Conservation (phyloP, 2,888 invertebrate genomes). For the Watsonalla binaria region DNA sequence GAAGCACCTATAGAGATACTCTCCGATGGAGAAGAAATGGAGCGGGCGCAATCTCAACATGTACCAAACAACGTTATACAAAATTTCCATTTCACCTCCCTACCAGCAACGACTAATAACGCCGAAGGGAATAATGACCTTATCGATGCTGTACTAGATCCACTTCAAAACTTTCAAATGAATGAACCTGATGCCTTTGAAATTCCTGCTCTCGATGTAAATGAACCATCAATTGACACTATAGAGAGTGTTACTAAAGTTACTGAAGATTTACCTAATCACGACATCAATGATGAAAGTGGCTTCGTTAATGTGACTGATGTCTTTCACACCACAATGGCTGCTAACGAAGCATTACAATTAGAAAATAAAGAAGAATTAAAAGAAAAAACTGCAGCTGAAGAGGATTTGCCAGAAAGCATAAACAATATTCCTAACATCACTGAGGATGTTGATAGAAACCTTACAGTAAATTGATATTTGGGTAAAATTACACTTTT, state of each 20-base stretch:
- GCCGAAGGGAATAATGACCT: constrained; percentile 18
- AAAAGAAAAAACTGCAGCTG: constrained; percentile 1
- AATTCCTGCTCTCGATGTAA: constrained; percentile 9
- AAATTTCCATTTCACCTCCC: constrained; percentile 28
- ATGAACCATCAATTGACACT: constrained; percentile 8
- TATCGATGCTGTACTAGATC: constrained; percentile 30
- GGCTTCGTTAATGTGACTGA: constrained; percentile 38
- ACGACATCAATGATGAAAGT: constrained; percentile 28
- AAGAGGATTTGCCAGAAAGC: neutral
- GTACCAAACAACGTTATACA: constrained; percentile 7
- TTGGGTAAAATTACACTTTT: neutral
- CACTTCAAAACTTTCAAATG: constrained; percentile 25
- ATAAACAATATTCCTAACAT: constrained; percentile 5
- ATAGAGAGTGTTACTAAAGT: constrained; percentile 9
- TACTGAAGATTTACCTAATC: constrained; percentile 13
- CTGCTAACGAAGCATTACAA: constrained; percentile 10
- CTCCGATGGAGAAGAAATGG: constrained; percentile 64
- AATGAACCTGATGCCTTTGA: constrained; percentile 13
- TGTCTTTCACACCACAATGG: constrained; percentile 6
- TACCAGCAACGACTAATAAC: constrained; percentile 26
- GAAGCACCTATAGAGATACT: constrained; percentile 69
- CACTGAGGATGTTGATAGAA: constrained; percentile 3
- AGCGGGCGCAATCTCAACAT: constrained; percentile 32
- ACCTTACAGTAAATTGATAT: neutral
- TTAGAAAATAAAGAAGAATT: constrained; percentile 5